Evolutionary conservation across 2,113 vertebrate genomes (phyloP).

Genomic region (Festucalex cinctus): DNA sequence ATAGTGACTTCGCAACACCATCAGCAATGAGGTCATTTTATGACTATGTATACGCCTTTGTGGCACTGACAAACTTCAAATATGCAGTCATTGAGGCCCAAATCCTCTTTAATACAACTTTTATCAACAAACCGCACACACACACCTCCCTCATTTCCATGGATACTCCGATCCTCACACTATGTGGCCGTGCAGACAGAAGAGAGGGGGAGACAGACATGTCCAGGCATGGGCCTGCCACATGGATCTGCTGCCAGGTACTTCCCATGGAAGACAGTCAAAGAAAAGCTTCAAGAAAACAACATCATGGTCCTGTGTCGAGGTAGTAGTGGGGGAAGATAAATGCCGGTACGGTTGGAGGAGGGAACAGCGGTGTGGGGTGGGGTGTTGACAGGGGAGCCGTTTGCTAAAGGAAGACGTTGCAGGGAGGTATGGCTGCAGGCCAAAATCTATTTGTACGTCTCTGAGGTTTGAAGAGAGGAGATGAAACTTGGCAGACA

Average conservation of each 20-base stretch:
- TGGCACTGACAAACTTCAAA: conserved; percentile 30
- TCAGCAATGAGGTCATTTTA: conserved; percentile 14
- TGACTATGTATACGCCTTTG: conserved; percentile 10
- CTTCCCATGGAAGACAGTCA: conserved; percentile 70
- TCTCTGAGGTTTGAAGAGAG: conserved; percentile 61
- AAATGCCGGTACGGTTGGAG: conserved; percentile 30
- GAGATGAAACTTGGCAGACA: conserved; percentile 66
- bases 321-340: conserved; percentile 22
- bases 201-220: conserved; percentile 57
- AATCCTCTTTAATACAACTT: conserved; percentile 51
- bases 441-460: conserved; percentile 69
- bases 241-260: conserved; percentile 70
- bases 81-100: conserved; percentile 29
- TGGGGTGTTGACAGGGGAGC: conserved; percentile 56
- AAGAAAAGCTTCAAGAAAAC: conserved; percentile 65
- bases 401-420: conserved; percentile 59
- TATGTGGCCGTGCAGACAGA: conserved; percentile 54
- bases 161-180: conserved; percentile 61
- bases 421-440: conserved; percentile 70
- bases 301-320: conserved; percentile 48
- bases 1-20: conserved; percentile 10
- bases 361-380: conserved; percentile 26
- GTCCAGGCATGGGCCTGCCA: conserved; percentile 69
- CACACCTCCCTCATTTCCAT: conserved; percentile 36
- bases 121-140: conserved; percentile 20